Conservation (phyloP, 92 coral and sea anemone species). For the Parazoanthus atlanticus region DNA sequence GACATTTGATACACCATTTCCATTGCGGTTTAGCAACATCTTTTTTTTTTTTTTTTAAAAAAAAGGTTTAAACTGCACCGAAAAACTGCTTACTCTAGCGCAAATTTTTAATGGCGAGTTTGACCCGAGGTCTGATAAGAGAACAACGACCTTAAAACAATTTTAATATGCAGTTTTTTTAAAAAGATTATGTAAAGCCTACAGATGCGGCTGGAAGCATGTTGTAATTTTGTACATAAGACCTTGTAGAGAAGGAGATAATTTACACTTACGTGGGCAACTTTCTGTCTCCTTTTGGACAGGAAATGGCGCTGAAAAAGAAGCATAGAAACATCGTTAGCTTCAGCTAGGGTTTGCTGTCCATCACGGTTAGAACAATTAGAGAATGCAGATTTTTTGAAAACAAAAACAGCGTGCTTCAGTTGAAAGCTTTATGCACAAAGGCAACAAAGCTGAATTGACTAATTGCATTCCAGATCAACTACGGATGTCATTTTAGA, state of each 20-base stretch:
- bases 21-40: not conserved
- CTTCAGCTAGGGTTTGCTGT: not conserved
- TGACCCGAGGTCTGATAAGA: not conserved
- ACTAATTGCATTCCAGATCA: constrained; percentile 14
- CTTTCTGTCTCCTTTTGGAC: constrained; percentile 2
- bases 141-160: too few species aligned
- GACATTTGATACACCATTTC: constrained; percentile 14
- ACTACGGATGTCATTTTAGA: not conserved
- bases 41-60: not conserved
- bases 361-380: constrained; percentile 26
- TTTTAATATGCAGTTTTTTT: too few species aligned
- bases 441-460: not conserved
- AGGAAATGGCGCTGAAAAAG: constrained; percentile 23
- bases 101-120: not conserved
- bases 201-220: not conserved
- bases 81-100: too few species aligned
- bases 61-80: not conserved
- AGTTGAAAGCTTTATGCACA: not conserved
- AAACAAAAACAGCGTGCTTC: not conserved
- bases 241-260: not conserved
- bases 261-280: constrained; percentile 25
- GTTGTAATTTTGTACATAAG: not conserved
- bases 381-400: constrained; percentile 2
- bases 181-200: too few species aligned
- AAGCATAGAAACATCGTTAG: not conserved